Base-by-base conservation (phyloP, 92 coral and sea anemone genomes). In the Phenganax stokvisi region DNA sequence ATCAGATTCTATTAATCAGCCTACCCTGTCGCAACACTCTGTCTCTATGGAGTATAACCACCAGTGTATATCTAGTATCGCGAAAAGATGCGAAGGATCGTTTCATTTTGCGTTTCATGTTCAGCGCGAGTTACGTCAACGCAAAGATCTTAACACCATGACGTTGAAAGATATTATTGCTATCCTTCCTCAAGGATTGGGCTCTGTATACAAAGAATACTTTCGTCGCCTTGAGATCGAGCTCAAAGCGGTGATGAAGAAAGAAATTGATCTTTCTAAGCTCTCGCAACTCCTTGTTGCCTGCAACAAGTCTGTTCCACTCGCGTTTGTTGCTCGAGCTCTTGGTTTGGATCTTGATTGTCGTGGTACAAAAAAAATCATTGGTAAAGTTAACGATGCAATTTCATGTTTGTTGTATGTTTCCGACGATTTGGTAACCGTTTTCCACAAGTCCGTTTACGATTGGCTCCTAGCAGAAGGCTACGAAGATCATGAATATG, bases 361-460 rank as follows among this genome's bases (percentile, higher is more conserved):
- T 59, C 65, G 65, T 27, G 65, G 17, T 12, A 59, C 65, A 27
- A 59, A 59, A 59, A 27, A 59, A 16, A 59, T 59, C 20, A 59
- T 59, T 15, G 17, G 17, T 27, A 59, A 59, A 59, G 17, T 59
- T 59, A 59, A 59, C 17, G 65, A 59, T 12, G 17, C 65, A 16
- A 27, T 59, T 12, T 59, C 81, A 6, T 80, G 76, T 12, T 44
- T 83, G 28, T 83, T 83, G 56, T 80, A 78, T 30, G 16, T 83
- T 56, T 80, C 75, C 15, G 51, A 74, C 77, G 80, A 83, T 52
- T 5, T 59, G 65, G 12, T 59, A 9, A 59, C 65, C 65, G 65
- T 59, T 59, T 59, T 59, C 17, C 65, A 59, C 65, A 59, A 59
- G 17, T 59, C 65, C 65, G 13, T 59, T 59, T 12, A 12, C 17